Base-by-base conservation (phyloP, 2,888 invertebrate genomes). In the Nymphalis c-album region DNA sequence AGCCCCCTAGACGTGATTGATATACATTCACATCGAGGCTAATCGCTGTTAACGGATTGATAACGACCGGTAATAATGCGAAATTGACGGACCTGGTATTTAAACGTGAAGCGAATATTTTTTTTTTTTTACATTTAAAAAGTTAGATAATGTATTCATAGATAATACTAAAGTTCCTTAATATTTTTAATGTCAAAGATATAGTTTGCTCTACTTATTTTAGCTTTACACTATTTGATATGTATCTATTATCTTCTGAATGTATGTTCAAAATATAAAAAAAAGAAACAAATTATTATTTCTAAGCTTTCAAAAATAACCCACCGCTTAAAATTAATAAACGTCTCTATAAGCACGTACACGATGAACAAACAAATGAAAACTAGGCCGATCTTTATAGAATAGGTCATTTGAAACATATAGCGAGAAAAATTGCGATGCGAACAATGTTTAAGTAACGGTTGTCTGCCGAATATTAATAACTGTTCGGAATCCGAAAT, bases 21-120 rank as follows among this genome's bases (percentile, higher is more conserved):
- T 81, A 80, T 79, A 71, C 70, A 71, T 68, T 73, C 71, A 77
- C 75, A 85, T 78, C 73, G 73, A 81, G 84, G 85, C 78, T 85
- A 87, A 86, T 85, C 79, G 80, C 71, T 70, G 73, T 75, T 75
- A 78, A 76, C 77, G 75, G 73, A 73, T 71, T 76, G 77, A 76
- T 83, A 82, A 85, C 79, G 75, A 79, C 75, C 73, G 67, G 67
- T 82, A 83, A 82, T 82, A 76, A 82, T 74, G 78, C 70, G 74
- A 80, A 77, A 77, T 72, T 74, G 62, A 66, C 60, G 48, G 48
- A 26, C 47, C 45, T 45, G 55, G 57, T 64, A 64, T 69, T 55
- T 63, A 45, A 58, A 62, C 62, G 67, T 60, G 48, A 16, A 7
- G 22, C 20, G 22, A 51, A n/a, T n/a, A n/a, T 26, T 20, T 20